A percentile compares a stretch with the other conserved stretches of the same genome.
phyloP scores from a whole-genome alignment of 1,140 invertebrate species.

The Nomia melanderi region DNA sequence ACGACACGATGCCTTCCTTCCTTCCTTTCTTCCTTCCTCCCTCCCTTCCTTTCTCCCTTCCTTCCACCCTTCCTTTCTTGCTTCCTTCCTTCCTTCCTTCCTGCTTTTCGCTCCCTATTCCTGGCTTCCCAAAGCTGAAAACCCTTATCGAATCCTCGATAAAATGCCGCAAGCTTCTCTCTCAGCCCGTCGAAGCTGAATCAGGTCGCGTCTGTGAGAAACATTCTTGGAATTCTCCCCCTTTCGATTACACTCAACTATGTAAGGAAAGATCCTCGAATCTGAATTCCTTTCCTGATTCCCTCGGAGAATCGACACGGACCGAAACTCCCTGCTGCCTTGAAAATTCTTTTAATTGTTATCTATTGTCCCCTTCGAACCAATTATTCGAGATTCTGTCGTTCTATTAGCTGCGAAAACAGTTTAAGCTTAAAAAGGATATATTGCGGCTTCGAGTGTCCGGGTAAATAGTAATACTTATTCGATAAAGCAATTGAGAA shows the following conservation, averaged over 20 bases:
- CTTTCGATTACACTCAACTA: constrained; percentile 22
- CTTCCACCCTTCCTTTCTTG: no score
- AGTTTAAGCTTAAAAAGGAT: no score
- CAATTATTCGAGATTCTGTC: no score
- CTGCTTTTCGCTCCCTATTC: no score
- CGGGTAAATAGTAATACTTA: no score
- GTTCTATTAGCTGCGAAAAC: no score
- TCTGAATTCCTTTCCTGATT: constrained; percentile 17
- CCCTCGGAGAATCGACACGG: not conserved
- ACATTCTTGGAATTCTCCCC: constrained; percentile 37
- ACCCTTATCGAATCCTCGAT: constrained; percentile 60
- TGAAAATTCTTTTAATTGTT: not conserved
- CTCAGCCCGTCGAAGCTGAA: constrained; percentile 38
- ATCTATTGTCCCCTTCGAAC: not conserved
- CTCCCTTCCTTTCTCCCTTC: no score
- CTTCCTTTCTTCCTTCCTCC: not conserved
- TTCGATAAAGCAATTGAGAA: no score
- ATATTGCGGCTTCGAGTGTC: no score
- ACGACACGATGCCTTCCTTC: constrained; percentile 46
- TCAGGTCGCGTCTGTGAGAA: constrained; percentile 44
- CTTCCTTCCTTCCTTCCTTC: no score
- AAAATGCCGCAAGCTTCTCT: constrained; percentile 52
- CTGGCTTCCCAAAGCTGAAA: not conserved
- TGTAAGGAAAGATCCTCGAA: not conserved
- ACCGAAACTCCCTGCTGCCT: not conserved